phyloP scores from a whole-genome alignment of 1,140 invertebrate species.

The Bilobella aurantiaca region DNA sequence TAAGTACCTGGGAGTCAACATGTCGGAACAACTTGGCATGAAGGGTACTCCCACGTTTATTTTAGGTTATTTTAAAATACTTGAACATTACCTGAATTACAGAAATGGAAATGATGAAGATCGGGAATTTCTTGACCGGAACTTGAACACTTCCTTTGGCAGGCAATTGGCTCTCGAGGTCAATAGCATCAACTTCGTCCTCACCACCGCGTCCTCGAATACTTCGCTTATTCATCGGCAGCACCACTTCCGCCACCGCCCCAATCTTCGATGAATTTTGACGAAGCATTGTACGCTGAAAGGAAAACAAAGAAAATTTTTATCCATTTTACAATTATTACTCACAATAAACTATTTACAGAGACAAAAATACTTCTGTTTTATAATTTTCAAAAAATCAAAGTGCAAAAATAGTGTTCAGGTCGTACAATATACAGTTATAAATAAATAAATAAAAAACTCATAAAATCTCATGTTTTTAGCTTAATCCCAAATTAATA shows the following conservation, averaged over 20 bases:
- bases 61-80: background rate
- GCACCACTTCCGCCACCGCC: conserved; percentile 3
- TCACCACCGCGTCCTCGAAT: background rate
- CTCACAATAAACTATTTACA: too few relatives aligned
- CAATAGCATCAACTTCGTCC: background rate
- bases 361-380: too few relatives aligned
- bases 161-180: background rate
- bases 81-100: conserved; percentile 9
- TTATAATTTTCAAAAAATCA: too few relatives aligned
- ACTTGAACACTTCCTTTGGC: background rate
- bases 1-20: background rate
- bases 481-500: too few relatives aligned
- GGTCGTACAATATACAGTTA: too few relatives aligned
- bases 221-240: conserved; percentile 3
- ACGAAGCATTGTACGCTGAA: background rate
- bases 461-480: too few relatives aligned
- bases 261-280: background rate
- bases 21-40: background rate
- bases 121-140: conserved; percentile 13
- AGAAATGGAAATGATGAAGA: conserved; percentile 16
- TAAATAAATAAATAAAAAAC: too few relatives aligned
- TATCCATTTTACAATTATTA: too few relatives aligned
- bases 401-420: too few relatives aligned
- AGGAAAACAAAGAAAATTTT: background rate
- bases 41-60: conserved; percentile 2